phyloP scores from a whole-genome alignment of 2,888 invertebrate species.

The Pollenia griseotomentosa region DNA sequence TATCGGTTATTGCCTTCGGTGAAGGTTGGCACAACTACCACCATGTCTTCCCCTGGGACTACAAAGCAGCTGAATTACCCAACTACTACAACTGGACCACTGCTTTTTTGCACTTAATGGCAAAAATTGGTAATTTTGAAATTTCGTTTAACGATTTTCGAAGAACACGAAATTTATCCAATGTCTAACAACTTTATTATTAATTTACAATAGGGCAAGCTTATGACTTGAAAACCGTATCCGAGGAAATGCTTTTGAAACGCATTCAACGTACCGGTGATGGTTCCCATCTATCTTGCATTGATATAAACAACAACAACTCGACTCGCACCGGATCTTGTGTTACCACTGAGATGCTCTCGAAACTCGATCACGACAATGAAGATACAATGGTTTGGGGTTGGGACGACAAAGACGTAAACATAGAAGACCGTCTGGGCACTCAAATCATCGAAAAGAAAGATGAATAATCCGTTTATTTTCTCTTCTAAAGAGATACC shows the following conservation, averaged over 20 bases:
- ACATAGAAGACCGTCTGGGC: constrained; percentile 87
- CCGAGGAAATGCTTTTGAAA: constrained; percentile 88
- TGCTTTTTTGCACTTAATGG: constrained; percentile 88
- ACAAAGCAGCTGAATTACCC: constrained; percentile 90
- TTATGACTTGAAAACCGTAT: constrained; percentile 93
- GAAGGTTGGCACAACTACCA: constrained; percentile 96
- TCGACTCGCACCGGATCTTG: constrained; percentile 70
- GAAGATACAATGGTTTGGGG: constrained; percentile 89
- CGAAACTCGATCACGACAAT: constrained; percentile 82
- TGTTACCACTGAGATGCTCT: constrained; percentile 79
- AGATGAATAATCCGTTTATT: constrained; percentile 77
- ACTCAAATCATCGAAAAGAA: constrained; percentile 82
- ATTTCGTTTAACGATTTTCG: not conserved
- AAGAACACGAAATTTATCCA: not conserved
- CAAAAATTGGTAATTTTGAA: constrained; percentile 87
- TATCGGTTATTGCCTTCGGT: constrained; percentile 88
- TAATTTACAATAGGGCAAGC: constrained; percentile 87
- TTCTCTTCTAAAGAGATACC: constrained; percentile 36
- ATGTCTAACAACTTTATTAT: not conserved
- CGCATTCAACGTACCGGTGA: constrained; percentile 91
- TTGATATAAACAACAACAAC: constrained; percentile 79
- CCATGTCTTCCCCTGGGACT: constrained; percentile 94
- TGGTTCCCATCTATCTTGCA: constrained; percentile 85
- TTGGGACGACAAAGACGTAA: constrained; percentile 92
- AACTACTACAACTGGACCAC: constrained; percentile 88